These are phyloP conservation scores for Halyomorpha halys DNA, from an alignment of 1,140 invertebrate genomes.

Conservation along the genomic window DNA sequence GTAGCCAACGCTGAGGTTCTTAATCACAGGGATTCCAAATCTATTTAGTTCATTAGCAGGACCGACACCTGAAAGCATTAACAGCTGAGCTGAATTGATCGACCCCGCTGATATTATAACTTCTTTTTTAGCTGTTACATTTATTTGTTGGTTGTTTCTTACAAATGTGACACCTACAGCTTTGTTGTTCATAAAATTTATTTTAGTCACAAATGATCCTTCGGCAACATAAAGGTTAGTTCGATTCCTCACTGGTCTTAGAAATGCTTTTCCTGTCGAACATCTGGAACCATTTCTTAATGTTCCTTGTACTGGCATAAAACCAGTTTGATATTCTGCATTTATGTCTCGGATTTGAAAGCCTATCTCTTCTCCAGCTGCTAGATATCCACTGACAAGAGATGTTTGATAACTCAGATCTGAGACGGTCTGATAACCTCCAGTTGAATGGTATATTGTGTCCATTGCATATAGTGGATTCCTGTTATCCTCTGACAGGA, in stretches of 20 bases:
- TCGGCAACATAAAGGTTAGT: conserved; percentile 39
- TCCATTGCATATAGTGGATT: conserved; percentile 47
- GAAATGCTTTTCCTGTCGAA: conserved; percentile 45
- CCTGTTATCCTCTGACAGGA: conserved; percentile 56
- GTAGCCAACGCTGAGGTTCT: conserved; percentile 62
- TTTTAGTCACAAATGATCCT: conserved; percentile 38
- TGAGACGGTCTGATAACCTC: conserved; percentile 56
- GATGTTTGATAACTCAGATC: conserved; percentile 48
- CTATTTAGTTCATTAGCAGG: conserved; percentile 39
- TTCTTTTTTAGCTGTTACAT: conserved; percentile 41
- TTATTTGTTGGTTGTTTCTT: conserved; percentile 34
- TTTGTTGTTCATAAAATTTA: conserved; percentile 54
- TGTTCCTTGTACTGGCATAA: conserved; percentile 56
- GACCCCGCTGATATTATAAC: conserved; percentile 52
- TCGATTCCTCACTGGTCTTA: conserved; percentile 38
- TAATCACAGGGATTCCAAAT: conserved; percentile 42
- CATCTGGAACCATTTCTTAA: conserved; percentile 54
- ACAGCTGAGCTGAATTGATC: conserved; percentile 51
- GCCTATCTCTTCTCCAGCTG: conserved; percentile 56
- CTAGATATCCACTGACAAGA: conserved; percentile 50
- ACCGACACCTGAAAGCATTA: conserved; percentile 61
- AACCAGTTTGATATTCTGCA: conserved; percentile 59
- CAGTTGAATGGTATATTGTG: conserved; percentile 53
- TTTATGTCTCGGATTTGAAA: conserved; percentile 63
- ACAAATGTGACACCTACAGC: conserved; percentile 49